Evolutionary conservation across 2,797 vertebrate species (phyloP).

Genomic region (Lerista edwardsae): DNA sequence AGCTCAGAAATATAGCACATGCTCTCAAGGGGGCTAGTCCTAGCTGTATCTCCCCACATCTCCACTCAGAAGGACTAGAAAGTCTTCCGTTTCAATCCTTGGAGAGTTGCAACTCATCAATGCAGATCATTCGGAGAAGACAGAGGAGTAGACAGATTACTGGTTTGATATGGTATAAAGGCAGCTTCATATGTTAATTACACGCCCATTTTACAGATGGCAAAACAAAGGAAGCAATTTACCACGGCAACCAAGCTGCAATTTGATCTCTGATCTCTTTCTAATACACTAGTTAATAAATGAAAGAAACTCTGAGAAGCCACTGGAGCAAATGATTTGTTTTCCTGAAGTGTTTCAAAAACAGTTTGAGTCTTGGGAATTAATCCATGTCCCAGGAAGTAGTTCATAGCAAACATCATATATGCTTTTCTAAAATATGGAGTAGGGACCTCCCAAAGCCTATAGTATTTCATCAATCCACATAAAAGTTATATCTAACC

Average conservation of each 20-base stretch:
- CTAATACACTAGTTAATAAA: background rate
- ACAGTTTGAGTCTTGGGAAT: background rate
- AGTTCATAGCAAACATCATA: background rate
- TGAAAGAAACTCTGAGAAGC: background rate
- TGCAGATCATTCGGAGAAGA: too few species aligned
- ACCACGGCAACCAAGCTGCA: background rate
- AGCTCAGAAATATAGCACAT: too few species aligned
- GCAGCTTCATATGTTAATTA: too few species aligned
- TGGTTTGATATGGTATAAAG: too few species aligned
- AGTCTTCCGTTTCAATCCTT: too few species aligned
- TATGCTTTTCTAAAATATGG: background rate
- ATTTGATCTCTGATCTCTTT: background rate
- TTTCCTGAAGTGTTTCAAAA: background rate
- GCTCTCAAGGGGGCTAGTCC: too few species aligned
- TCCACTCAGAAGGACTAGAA: too few species aligned
- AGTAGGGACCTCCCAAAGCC: background rate
- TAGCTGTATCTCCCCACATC: too few species aligned
- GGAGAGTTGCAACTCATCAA: too few species aligned
- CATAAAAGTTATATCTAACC: background rate
- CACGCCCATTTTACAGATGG: background rate
- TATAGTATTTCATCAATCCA: background rate
- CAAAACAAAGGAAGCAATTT: background rate
- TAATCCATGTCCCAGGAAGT: background rate
- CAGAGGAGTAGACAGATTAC: too few species aligned
- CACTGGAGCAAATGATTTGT: background rate